phyloP scores from a whole-genome alignment of 2,113 vertebrate genomes.

The Daboia siamensis region DNA sequence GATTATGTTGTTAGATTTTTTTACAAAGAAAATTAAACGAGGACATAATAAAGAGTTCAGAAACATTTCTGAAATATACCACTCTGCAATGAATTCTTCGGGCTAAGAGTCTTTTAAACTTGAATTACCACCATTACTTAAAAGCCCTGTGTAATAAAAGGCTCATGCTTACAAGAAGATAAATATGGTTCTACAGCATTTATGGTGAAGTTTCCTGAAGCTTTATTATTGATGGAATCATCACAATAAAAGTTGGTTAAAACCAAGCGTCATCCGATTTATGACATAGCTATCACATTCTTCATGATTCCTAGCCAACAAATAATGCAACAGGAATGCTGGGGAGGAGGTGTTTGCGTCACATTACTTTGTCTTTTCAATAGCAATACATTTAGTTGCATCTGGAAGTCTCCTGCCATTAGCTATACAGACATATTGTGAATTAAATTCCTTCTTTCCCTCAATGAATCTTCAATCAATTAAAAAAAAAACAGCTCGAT shows the following conservation, averaged over 20 bases:
- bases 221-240: not conserved
- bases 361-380: not conserved
- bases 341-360: not conserved
- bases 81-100: not conserved
- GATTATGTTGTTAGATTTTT: not conserved
- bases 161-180: too few species aligned
- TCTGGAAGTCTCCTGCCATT: not conserved
- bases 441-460: not conserved
- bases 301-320: not conserved
- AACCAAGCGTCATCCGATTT: not conserved
- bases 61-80: not conserved
- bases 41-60: not conserved
- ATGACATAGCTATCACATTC: not conserved
- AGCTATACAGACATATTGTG: not conserved
- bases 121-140: not conserved
- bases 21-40: not conserved
- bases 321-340: not conserved
- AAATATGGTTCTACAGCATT: not conserved
- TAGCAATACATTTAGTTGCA: not conserved
- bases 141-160: not conserved
- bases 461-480: not conserved
- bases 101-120: not conserved
- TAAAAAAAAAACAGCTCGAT: not conserved
- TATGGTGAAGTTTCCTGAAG: not conserved
- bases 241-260: not conserved